A percentile compares a stretch with the other conserved stretches of the same genome.
Conservation (phyloP, 2,113 vertebrate genomes). For the Nyctibius bracteatus region DNA sequence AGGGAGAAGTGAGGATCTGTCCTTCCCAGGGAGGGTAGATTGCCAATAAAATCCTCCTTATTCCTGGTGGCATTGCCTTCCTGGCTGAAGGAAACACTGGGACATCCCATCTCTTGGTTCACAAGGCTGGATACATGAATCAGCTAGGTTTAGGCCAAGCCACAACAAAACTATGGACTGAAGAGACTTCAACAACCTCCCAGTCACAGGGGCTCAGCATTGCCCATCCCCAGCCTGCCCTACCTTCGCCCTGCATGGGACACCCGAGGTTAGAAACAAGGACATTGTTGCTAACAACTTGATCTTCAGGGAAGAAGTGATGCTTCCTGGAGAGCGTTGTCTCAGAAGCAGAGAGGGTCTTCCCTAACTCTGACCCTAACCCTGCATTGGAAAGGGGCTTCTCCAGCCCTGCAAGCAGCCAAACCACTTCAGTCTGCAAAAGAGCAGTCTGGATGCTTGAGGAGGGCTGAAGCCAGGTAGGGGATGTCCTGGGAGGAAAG, state of each 20-base stretch:
- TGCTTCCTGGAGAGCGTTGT: neutral
- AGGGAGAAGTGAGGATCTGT: neutral
- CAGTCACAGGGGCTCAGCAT: neutral
- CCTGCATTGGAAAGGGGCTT: neutral
- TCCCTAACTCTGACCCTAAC: too few species aligned
- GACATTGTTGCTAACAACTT: neutral
- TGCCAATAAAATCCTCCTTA: neutral
- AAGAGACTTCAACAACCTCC: neutral
- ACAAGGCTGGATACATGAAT: neutral
- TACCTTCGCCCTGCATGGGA: fast-evolving
- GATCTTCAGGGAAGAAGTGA: neutral
- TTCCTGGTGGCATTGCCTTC: neutral
- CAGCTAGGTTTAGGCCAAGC: neutral
- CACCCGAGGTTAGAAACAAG: neutral
- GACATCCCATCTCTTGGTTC: neutral
- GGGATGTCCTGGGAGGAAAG: neutral
- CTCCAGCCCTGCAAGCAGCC: neutral
- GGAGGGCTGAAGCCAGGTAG: neutral
- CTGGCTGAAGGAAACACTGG: neutral
- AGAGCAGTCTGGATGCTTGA: neutral
- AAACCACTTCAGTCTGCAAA: neutral
- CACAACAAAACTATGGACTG: neutral
- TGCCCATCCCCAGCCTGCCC: neutral
- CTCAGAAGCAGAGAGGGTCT: neutral
- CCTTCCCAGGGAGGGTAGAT: neutral